phyloP scores from a whole-genome alignment of 1,140 invertebrate species.

The Odontomachus brunneus region DNA sequence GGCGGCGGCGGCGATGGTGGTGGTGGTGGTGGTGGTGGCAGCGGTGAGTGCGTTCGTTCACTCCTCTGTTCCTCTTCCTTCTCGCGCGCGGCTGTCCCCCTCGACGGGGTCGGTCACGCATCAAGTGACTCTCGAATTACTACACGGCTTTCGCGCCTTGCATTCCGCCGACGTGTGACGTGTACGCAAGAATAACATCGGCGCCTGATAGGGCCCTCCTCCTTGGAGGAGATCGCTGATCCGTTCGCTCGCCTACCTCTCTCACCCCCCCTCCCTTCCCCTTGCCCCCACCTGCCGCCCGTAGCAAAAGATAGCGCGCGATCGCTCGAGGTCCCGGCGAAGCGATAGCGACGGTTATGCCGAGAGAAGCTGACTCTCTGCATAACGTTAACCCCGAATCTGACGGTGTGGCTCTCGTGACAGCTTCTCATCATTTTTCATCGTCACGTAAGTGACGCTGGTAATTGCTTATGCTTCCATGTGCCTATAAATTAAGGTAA shows the following conservation, averaged over 20 bases:
- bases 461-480: too few relatives aligned
- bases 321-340: constrained; percentile 13
- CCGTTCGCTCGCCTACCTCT: neutral
- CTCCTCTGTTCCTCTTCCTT: constrained; percentile 59
- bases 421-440: too few relatives aligned
- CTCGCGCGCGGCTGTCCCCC: constrained; percentile 64
- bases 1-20: constrained; percentile 61
- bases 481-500: too few relatives aligned
- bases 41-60: constrained; percentile 72
- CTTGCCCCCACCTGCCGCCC: too few relatives aligned
- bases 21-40: too few relatives aligned
- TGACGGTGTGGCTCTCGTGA: neutral
- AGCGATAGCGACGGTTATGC: constrained; percentile 25
- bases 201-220: neutral
- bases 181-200: constrained; percentile 31
- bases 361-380: too few relatives aligned
- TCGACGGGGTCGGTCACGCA: constrained; percentile 35
- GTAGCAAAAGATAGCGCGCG: neutral
- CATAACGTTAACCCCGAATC: constrained; percentile 16
- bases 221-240: too few relatives aligned
- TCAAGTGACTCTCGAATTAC: constrained; percentile 38
- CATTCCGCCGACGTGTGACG: constrained; percentile 42
- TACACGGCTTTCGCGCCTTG: constrained; percentile 24
- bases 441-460: too few relatives aligned
- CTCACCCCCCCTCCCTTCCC: too few relatives aligned